Evolutionary conservation across 1,140 invertebrate genomes (phyloP).

Genomic region (Bombus huntii): DNA sequence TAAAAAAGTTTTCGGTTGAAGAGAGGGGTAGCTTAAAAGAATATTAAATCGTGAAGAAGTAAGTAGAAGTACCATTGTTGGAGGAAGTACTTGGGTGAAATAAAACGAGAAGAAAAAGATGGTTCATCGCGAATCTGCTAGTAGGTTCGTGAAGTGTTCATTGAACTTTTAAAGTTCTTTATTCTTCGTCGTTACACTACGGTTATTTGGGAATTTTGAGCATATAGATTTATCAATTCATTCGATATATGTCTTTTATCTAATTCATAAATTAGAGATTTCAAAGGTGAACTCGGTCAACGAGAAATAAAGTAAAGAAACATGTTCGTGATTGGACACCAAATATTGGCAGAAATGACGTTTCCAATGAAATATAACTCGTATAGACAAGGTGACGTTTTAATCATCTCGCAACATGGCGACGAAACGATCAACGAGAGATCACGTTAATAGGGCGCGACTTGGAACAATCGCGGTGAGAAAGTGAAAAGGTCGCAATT

Average conservation of each 20-base stretch:
- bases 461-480: slow-evolving; percentile 12
- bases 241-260: not conserved
- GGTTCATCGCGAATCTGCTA: not conserved
- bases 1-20: not conserved
- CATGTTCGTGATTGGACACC: not conserved
- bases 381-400: not conserved
- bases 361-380: not conserved
- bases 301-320: not conserved
- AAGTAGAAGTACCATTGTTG: not conserved
- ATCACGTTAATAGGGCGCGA: slow-evolving; percentile 12
- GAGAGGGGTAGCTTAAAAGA: not conserved
- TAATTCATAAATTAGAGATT: too few relatives aligned
- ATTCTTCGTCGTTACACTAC: not conserved
- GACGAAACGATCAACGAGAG: slow-evolving; percentile 4
- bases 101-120: not conserved
- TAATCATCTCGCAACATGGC: not conserved
- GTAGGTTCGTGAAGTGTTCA: not conserved
- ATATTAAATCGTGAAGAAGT: not conserved
- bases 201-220: not conserved
- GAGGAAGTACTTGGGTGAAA: not conserved
- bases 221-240: not conserved
- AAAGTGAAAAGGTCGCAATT: slow-evolving; percentile 39
- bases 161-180: not conserved
- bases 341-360: not conserved
- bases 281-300: too few relatives aligned